A percentile compares a stretch with the other conserved stretches of the same genome.
phyloP scores from a whole-genome alignment of 1,140 invertebrate species.

The Macrotrachela quadricornifera region DNA sequence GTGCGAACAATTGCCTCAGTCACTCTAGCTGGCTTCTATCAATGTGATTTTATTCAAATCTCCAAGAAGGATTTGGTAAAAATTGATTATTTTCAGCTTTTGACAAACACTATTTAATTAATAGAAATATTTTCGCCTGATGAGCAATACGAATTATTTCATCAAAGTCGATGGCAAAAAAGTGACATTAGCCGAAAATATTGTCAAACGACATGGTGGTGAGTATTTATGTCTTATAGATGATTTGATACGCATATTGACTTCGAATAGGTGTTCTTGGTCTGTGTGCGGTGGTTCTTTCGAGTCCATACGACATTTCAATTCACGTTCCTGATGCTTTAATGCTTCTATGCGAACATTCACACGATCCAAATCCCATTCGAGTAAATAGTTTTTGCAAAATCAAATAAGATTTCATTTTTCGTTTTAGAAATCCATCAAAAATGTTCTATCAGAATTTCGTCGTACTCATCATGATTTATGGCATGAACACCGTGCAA shows the following conservation, averaged over 20 bases:
- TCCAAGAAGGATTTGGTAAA: too few relatives aligned
- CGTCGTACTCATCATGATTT: slow-evolving; percentile 72
- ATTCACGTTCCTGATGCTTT: slow-evolving; percentile 61
- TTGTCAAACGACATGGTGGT: slow-evolving; percentile 45
- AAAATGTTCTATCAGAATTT: slow-evolving; percentile 66
- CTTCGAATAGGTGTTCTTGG: slow-evolving; percentile 36
- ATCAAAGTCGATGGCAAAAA: too few relatives aligned
- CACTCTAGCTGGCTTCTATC: slow-evolving; percentile 60
- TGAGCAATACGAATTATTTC: too few relatives aligned
- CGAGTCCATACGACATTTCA: slow-evolving; percentile 71
- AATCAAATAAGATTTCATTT: too few relatives aligned
- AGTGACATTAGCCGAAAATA: slow-evolving; percentile 16
- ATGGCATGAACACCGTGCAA: slow-evolving; percentile 62
- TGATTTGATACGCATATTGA: too few relatives aligned
- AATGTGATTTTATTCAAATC: slow-evolving; percentile 34
- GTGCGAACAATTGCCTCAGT: slow-evolving; percentile 51
- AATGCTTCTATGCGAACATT: slow-evolving; percentile 48
- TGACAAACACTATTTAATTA: not conserved
- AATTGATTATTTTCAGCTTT: not conserved
- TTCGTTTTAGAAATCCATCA: slow-evolving; percentile 44
- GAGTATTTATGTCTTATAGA: slow-evolving; percentile 27
- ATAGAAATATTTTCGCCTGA: too few relatives aligned
- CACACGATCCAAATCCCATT: slow-evolving; percentile 71
- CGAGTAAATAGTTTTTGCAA: slow-evolving; percentile 38
- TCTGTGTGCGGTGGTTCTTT: slow-evolving; percentile 61